Percentiles rank a stretch among this genome's conserved stretches.
Conservation (phyloP, 1,140 invertebrate genomes). For the Lanistes nyassanus region DNA sequence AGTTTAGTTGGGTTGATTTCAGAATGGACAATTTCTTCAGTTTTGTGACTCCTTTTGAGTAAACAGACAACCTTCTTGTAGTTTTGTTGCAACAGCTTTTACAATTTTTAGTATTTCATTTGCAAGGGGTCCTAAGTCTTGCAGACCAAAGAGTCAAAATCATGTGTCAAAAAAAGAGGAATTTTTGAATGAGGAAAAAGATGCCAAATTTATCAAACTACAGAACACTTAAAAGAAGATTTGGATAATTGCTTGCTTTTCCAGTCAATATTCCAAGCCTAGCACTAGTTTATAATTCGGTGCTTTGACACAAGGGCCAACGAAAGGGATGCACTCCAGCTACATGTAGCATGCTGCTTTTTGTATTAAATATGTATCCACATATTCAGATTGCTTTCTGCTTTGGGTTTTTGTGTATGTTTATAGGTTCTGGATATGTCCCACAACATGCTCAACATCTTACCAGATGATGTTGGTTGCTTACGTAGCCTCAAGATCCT, state of each 20-base stretch:
- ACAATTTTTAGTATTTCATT: too few relatives aligned
- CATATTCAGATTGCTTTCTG: neutral
- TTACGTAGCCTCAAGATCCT: constrained; percentile 54
- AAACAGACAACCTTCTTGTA: too few relatives aligned
- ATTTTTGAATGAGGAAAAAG: too few relatives aligned
- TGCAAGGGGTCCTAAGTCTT: too few relatives aligned
- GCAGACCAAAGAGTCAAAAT: neutral
- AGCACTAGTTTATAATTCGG: too few relatives aligned
- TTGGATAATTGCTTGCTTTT: too few relatives aligned
- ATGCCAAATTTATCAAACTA: too few relatives aligned
- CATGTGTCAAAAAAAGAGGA: neutral
- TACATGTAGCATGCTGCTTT: neutral
- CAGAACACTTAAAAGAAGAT: too few relatives aligned
- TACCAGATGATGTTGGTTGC: constrained; percentile 58
- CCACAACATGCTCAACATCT: constrained; percentile 52
- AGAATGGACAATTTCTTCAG: neutral
- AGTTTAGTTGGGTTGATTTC: neutral
- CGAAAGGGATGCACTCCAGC: too few relatives aligned
- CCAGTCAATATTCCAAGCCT: too few relatives aligned
- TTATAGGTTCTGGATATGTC: constrained; percentile 58
- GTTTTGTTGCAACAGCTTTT: neutral
- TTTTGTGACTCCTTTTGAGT: too few relatives aligned
- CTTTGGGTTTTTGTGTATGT: neutral
- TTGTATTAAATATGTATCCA: neutral
- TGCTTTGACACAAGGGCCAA: too few relatives aligned